Evolutionary conservation across 2,888 invertebrate genomes (phyloP).

Genomic region (Cylloceria caligata): DNA sequence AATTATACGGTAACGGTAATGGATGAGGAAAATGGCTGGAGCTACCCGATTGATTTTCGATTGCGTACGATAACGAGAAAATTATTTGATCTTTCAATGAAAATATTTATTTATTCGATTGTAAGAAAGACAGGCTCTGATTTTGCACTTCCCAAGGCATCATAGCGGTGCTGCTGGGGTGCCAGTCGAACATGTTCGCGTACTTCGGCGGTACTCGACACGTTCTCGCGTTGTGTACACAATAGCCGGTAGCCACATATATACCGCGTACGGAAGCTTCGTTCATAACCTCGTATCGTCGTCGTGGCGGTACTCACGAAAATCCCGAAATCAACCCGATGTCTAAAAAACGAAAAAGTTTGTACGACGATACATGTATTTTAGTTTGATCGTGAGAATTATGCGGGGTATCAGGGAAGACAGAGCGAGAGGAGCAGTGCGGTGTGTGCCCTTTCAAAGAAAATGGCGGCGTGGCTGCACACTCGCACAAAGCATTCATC

Average conservation of each 20-base stretch:
- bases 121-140: too few species aligned
- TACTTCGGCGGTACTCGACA: background rate
- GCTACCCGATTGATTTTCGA: background rate
- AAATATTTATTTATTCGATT: too few species aligned
- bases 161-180: too few species aligned
- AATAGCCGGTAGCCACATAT: conserved; percentile 54
- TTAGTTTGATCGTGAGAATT: background rate
- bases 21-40: too few species aligned
- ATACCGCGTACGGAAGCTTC: conserved; percentile 13
- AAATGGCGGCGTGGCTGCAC: conserved; percentile 80
- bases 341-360: conserved; percentile 4
- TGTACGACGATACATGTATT: background rate
- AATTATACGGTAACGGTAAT: too few species aligned
- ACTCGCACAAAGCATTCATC: conserved; percentile 77
- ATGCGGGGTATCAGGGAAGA: background rate
- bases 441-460: conserved; percentile 80
- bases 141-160: too few species aligned
- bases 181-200: background rate
- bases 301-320: background rate
- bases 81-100: background rate
- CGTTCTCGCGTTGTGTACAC: conserved; percentile 47
- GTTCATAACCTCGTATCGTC: conserved; percentile 43
- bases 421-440: conserved; percentile 66
- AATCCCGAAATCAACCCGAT: background rate
- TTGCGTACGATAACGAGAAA: background rate